These are phyloP conservation scores for Dallia pectoralis DNA, from an alignment of 2,797 vertebrate species.

Conservation along the genomic window DNA sequence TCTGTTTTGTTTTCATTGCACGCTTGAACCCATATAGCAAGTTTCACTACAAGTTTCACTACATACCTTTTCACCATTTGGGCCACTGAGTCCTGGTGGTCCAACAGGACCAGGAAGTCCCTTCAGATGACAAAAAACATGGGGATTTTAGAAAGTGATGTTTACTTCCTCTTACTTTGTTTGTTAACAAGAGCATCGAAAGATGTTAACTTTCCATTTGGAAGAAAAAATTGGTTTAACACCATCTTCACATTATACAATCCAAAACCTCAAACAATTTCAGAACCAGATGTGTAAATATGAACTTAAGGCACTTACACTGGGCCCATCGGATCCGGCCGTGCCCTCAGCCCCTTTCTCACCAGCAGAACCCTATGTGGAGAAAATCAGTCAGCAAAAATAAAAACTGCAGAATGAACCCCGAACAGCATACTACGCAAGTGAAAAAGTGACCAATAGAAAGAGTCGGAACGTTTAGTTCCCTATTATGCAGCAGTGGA, in stretches of 20 bases:
- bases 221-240: neutral
- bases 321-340: conserved; percentile 88
- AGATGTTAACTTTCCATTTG: neutral
- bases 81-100: conserved; percentile 81
- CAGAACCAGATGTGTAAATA: neutral
- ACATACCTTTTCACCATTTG: conserved; percentile 87
- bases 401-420: neutral
- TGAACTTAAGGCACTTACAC: conserved; percentile 81
- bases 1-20: too few species aligned
- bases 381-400: neutral
- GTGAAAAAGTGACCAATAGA: too few species aligned
- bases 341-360: conserved; percentile 89
- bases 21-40: too few species aligned
- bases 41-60: too few species aligned
- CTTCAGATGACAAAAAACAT: conserved; percentile 35
- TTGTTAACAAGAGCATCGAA: neutral
- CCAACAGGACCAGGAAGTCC: conserved; percentile 83
- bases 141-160: neutral
- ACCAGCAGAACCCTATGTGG: conserved; percentile 82
- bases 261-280: too few species aligned
- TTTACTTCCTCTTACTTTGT: neutral
- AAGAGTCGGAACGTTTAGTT: neutral
- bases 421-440: neutral
- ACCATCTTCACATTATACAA: neutral
- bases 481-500: neutral